These are phyloP conservation scores for Redunca redunca DNA, from an alignment of 2,113 vertebrate genomes.

Conservation along the genomic window DNA sequence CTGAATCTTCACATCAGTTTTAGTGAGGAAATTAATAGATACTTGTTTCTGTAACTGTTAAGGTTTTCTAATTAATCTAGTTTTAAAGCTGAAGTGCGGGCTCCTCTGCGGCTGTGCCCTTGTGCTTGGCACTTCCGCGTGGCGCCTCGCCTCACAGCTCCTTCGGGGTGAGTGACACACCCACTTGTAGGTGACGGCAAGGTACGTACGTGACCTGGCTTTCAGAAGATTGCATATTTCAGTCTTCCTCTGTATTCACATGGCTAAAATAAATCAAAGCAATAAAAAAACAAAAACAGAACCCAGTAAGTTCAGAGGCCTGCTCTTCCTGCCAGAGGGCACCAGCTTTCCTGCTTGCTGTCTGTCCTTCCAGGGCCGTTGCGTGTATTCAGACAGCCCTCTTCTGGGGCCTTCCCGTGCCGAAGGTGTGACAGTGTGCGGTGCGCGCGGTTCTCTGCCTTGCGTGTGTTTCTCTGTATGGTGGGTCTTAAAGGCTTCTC, in stretches of 20 bases:
- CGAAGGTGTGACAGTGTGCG: neutral
- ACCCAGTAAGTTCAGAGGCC: neutral
- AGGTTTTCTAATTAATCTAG: neutral
- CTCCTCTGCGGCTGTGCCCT: neutral
- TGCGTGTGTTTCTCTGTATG: neutral
- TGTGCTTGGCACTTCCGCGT: neutral
- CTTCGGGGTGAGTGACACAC: too few relatives aligned
- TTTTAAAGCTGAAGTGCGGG: neutral
- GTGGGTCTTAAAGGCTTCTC: neutral
- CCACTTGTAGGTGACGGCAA: neutral
- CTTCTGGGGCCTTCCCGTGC: neutral
- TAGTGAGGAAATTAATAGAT: neutral
- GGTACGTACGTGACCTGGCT: neutral
- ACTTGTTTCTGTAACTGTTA: neutral
- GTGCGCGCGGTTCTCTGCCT: neutral
- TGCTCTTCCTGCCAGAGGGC: neutral
- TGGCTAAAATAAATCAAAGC: neutral
- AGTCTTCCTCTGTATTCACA: neutral
- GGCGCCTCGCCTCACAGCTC: too few relatives aligned
- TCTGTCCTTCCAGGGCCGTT: neutral
- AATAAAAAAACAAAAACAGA: neutral
- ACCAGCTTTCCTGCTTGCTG: neutral
- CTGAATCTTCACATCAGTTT: neutral
- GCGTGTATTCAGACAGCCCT: neutral
- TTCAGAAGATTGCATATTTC: neutral